phyloP scores from a whole-genome alignment of 1,140 invertebrate genomes.

The Cataglyphis hispanica region DNA sequence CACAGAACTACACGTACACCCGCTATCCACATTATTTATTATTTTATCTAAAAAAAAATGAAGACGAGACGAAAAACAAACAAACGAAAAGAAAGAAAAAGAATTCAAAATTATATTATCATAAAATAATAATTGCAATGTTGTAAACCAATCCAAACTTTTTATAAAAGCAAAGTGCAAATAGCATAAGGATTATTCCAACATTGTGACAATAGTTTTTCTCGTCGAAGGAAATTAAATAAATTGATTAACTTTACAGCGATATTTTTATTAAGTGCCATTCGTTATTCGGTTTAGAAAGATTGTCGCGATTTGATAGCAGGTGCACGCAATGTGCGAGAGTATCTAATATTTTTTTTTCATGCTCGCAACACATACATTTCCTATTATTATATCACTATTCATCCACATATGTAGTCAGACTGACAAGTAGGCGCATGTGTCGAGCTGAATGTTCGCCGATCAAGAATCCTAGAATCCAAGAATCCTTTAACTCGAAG shows the following conservation, averaged over 20 bases:
- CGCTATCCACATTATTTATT: conserved; percentile 74
- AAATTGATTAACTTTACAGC: background rate
- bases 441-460: conserved; percentile 50
- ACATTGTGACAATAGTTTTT: background rate
- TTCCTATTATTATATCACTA: conserved; percentile 73
- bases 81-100: background rate
- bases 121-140: background rate
- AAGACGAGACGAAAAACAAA: background rate
- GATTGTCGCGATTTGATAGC: conserved; percentile 75
- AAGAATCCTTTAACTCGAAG: conserved; percentile 36
- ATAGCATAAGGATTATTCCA: background rate
- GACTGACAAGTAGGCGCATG: conserved; percentile 69
- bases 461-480: conserved; percentile 52
- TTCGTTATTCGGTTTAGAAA: background rate
- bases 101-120: background rate
- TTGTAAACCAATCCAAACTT: conserved; percentile 5
- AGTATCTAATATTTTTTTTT: conserved; percentile 79
- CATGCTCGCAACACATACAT: conserved; percentile 70
- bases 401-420: conserved; percentile 70
- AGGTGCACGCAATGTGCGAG: conserved; percentile 84
- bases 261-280: background rate
- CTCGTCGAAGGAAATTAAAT: background rate
- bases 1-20: conserved; percentile 86
- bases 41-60: background rate
- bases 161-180: background rate